Conservation (phyloP, 2,797 vertebrate species). For the Botia kubotai region DNA sequence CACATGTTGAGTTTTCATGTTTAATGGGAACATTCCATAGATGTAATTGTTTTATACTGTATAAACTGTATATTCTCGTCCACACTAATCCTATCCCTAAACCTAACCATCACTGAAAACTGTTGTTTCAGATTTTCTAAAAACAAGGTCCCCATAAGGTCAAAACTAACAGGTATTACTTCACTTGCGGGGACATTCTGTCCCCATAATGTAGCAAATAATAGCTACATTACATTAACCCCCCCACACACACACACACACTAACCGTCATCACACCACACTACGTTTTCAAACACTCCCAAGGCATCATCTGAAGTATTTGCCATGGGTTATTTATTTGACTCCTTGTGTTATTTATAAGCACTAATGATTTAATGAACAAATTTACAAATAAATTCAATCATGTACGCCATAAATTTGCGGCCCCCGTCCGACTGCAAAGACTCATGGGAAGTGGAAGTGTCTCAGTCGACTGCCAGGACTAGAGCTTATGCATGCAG, state of each 20-base stretch:
- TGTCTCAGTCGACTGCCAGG: constrained; percentile 19
- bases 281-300: not conserved
- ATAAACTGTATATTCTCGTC: too few species aligned
- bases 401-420: not conserved
- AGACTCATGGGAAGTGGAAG: constrained; percentile 41
- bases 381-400: constrained; percentile 35
- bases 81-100: too few species aligned
- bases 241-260: constrained; percentile 4
- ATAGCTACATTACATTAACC: too few species aligned
- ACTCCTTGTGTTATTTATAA: constrained; percentile 30
- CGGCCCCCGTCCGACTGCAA: constrained; percentile 12
- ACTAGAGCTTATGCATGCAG: constrained; percentile 62
- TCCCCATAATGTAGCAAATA: too few species aligned
- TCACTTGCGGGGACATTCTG: too few species aligned
- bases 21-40: too few species aligned
- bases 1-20: not conserved
- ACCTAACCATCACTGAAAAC: too few species aligned
- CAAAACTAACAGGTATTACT: too few species aligned
- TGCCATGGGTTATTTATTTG: constrained; percentile 1
- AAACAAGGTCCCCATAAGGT: too few species aligned
- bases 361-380: constrained; percentile 19
- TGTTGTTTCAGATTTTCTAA: too few species aligned
- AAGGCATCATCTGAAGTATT: constrained; percentile 9
- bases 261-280: constrained; percentile 49
- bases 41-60: too few species aligned